Evolutionary conservation across 2,113 vertebrate species (phyloP).

Genomic region (Tor tambroides): DNA sequence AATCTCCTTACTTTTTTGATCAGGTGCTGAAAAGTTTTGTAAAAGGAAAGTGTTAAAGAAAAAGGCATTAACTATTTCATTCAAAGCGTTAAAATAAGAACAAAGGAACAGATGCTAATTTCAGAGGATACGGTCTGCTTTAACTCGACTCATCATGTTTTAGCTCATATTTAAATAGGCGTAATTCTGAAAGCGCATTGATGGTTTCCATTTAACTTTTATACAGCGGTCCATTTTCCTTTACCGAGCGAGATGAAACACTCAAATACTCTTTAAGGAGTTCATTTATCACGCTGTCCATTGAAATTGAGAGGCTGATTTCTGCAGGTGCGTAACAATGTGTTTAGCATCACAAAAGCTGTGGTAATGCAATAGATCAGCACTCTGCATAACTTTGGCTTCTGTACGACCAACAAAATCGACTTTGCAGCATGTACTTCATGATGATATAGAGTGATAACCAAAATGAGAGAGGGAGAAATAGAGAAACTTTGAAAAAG

Average conservation of each 20-base stretch:
- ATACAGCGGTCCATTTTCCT: conserved; percentile 26
- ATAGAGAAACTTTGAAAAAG: not conserved
- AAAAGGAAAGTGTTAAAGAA: conserved; percentile 2
- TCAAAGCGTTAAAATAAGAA: conserved; percentile 18
- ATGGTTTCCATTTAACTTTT: conserved; percentile 19
- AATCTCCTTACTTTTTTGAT: not conserved
- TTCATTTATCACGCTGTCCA: conserved; percentile 41
- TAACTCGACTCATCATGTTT: conserved; percentile 25
- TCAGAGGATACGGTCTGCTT: conserved; percentile 3
- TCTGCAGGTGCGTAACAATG: conserved; percentile 40
- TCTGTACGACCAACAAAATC: not conserved
- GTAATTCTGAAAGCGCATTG: conserved; percentile 22
- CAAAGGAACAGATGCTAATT: conserved; percentile 40
- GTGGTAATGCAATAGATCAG: conserved; percentile 33
- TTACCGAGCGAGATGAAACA: conserved; percentile 24
- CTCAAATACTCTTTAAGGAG: conserved; percentile 38
- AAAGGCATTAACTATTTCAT: conserved; percentile 8
- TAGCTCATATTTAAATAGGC: conserved; percentile 20
- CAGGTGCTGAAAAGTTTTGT: not conserved
- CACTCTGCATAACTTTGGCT: conserved; percentile 11
- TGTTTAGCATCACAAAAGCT: conserved; percentile 45
- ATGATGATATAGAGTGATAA: conserved; percentile 27
- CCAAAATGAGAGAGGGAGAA: not conserved
- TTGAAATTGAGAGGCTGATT: conserved; percentile 41
- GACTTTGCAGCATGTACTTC: not conserved